Evolutionary conservation across 2,888 invertebrate genomes (phyloP), one percentile per base, ranked within the genome.

Genomic region (Imbricaverruca yamaguchii): DNA sequence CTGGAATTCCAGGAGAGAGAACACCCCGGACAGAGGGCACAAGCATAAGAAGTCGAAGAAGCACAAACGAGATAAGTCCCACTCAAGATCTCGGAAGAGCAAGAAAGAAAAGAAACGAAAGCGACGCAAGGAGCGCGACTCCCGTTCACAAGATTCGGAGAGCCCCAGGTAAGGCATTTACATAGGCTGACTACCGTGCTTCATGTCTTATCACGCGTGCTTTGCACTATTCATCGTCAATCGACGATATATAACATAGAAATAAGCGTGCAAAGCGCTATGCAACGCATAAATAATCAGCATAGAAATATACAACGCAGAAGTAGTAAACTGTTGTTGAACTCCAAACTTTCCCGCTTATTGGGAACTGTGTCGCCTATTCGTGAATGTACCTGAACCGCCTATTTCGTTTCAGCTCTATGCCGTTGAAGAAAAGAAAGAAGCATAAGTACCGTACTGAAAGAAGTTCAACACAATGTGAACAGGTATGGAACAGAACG

Each of bases 41-140:
- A 74, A 74, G 11, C 74, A 74, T 12, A 74, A 74, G 74, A 74
- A 74, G 21, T 18, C 74, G 21, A 74, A 74, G 10, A 74, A 74
- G 10, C 53, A 74, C 21, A 74, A 74, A 23, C 53, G 74, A 8
- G 55, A 74, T 12, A 74, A 74, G 21, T 74, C 74, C 10, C 74
- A 21, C 23, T 65, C 65, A 9, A 8, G 23, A 8, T 74, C 74
- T 2, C 74, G 74, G 55, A 53, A 53, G 21, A 53, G 18, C 6
- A 74, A 74, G 74, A 74, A 74, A 55, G 74, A 74, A 21, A 74
- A 74, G 55, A 10, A 23, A 7, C 53, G 55, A 23, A 74, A 74
- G 55, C 74, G 74, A 39, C 74, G 74, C 15, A 13, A 39, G 10
- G 53, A 18, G 53, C 13, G 74, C 55, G 21, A 11, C 21, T 53